phyloP scores from a whole-genome alignment of 2,113 vertebrate species.

The Jaculus jaculus region DNA sequence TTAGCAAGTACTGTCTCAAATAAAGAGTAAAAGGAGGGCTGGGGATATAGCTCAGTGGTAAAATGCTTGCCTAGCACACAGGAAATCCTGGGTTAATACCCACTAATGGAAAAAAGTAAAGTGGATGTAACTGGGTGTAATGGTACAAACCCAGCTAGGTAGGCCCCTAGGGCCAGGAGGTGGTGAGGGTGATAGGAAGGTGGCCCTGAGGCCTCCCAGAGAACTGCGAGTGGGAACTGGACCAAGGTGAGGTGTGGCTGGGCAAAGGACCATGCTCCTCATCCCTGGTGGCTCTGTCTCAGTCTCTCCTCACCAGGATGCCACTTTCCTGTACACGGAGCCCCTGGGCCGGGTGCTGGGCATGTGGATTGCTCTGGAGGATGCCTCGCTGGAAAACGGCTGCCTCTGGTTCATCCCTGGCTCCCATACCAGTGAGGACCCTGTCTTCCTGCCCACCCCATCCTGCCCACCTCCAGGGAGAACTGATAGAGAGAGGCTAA shows the following conservation, averaged over 20 bases:
- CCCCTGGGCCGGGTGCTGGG: conserved; percentile 93
- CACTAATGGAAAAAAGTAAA: not conserved
- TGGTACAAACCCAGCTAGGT: not conserved
- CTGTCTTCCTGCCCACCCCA: not conserved
- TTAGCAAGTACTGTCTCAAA: not conserved
- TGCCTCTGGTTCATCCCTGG: conserved; percentile 97
- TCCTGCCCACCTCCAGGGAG: not conserved
- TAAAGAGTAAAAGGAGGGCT: too few relatives aligned
- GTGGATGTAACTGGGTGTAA: not conserved
- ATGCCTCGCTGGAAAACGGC: conserved; percentile 90
- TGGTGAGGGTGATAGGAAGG: not conserved
- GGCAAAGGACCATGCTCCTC: not conserved
- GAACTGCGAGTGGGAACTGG: not conserved
- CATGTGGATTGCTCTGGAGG: conserved; percentile 94
- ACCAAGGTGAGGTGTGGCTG: not conserved
- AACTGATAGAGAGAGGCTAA: not conserved
- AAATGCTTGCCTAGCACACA: too few relatives aligned
- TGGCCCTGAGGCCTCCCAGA: not conserved
- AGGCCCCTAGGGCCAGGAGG: not conserved
- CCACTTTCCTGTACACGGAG: conserved; percentile 95
- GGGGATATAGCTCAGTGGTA: not conserved
- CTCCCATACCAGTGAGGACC: conserved; percentile 91
- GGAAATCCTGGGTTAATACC: too few relatives aligned
- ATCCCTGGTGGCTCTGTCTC: not conserved
- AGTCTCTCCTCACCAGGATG: conserved; percentile 95